These are phyloP conservation scores for Alcedo atthis DNA, from an alignment of 2,797 vertebrate genomes.

Conservation along the genomic window DNA sequence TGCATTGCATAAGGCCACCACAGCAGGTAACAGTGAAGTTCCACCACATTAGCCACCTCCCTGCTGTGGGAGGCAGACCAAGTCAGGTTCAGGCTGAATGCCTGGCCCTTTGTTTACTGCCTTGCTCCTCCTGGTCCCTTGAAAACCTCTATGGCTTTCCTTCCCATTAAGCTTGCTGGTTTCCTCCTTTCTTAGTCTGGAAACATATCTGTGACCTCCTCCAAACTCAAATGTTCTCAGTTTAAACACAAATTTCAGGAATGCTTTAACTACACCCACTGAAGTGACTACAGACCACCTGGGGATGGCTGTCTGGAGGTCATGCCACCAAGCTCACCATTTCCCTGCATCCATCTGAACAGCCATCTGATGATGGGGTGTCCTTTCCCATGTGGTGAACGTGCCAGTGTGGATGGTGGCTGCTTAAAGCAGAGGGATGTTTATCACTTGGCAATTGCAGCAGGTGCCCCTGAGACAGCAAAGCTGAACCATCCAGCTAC, in stretches of 20 bases:
- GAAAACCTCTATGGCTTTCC: neutral
- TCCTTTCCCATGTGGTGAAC: neutral
- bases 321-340: neutral
- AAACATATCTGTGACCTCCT: neutral
- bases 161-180: neutral
- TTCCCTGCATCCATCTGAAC: neutral
- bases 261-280: neutral
- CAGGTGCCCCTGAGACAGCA: neutral
- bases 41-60: neutral
- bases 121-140: neutral
- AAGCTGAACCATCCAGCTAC: slow-evolving; percentile 7
- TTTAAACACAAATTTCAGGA: neutral
- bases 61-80: neutral
- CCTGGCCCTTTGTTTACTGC: neutral
- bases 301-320: neutral
- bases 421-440: neutral
- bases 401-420: neutral
- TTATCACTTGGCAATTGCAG: slow-evolving; percentile 21
- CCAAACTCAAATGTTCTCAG: neutral
- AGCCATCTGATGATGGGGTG: neutral
- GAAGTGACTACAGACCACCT: neutral
- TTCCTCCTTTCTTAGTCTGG: neutral
- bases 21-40: neutral
- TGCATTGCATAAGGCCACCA: neutral
- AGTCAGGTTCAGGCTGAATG: neutral